phyloP scores from a whole-genome alignment of 2,888 invertebrate species.

The Lissocephala sabroskyi region DNA sequence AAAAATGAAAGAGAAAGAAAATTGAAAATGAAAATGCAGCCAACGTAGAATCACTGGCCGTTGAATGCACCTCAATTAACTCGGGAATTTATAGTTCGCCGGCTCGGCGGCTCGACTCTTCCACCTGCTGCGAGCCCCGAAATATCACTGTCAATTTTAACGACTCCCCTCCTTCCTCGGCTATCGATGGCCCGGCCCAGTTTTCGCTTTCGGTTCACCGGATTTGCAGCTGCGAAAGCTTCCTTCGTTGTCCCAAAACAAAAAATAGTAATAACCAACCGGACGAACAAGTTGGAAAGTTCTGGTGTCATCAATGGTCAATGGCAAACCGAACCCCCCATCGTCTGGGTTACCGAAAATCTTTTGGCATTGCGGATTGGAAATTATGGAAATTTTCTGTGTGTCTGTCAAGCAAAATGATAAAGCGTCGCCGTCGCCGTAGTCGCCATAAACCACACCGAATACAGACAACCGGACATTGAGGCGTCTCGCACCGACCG shows the following conservation, averaged over 20 bases:
- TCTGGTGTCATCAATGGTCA: constrained; percentile 25
- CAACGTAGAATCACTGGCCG: constrained; percentile 44
- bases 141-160: constrained; percentile 27
- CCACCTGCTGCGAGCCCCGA: constrained; percentile 40
- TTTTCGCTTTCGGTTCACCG: constrained; percentile 58
- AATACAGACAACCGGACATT: constrained; percentile 29
- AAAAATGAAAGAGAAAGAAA: constrained; percentile 12
- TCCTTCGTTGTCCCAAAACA: constrained; percentile 7
- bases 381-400: constrained; percentile 19
- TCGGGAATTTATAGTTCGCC: constrained; percentile 43
- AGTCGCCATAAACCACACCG: constrained; percentile 9
- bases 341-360: background rate
- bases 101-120: background rate
- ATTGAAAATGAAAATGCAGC: constrained; percentile 24
- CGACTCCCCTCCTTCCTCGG: constrained; percentile 12
- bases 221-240: constrained; percentile 39
- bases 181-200: no score
- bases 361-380: background rate
- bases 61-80: constrained; percentile 60
- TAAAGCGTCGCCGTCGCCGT: background rate
- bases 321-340: constrained; percentile 2
- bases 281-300: constrained; percentile 54
- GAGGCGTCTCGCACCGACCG: constrained; percentile 35
- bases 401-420: constrained; percentile 12
- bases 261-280: constrained; percentile 2